Base-by-base conservation (phyloP, 2,113 vertebrate genomes). In the Gorsachius goisagi region DNA sequence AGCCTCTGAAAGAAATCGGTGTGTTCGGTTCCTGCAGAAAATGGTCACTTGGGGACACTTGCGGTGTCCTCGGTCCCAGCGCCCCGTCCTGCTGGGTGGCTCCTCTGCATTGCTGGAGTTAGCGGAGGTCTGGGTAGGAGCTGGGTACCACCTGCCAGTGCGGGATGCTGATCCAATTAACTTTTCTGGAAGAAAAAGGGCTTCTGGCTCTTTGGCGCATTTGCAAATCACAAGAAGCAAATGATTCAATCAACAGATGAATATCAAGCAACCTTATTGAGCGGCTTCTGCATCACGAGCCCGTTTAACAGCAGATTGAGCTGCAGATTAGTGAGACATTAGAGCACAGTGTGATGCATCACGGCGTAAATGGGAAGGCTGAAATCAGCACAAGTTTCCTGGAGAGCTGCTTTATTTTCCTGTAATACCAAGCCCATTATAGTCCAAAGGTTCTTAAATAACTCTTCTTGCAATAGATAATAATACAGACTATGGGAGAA, bases 261-360 rank as follows among this genome's bases (percentile, higher is more conserved):
- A 56, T 77, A 91, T 94, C 95, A 89, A 56, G 88, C 88, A 96
- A 80, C 72, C 82, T 97, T 59, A 60, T 81, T 33, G 37, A 94
- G 95, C 17, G 3, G 93, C 85, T 95, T 81, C 53, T 90, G 62
- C 85, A 91, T 91, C 84, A 82, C 16, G 64, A 97, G 96, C 88
- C 52, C 20, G 94, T 96, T 86, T 97, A 97, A 96, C 96, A 96
- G 97, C 96, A 97, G 97, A 97, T 96, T 97, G 97, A 97, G 97
- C 91, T 68, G 94, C 97, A 96, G 91, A 95, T 97, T 97, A 97
- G 52, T 84, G 96, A 91, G 94, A 97, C 95, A 96, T 98, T 97
- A 98, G 97, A 94, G 95, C 92, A 63, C 97, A 97, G 95, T 92
- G 30, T 97, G 97, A 95, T 94, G 95, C 89, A 83, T 97, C 92